Percentiles rank a stretch among this genome's conserved stretches.
Conservation (phyloP, 2,888 invertebrate genomes). For the Branchipolynoe longqiensis region DNA sequence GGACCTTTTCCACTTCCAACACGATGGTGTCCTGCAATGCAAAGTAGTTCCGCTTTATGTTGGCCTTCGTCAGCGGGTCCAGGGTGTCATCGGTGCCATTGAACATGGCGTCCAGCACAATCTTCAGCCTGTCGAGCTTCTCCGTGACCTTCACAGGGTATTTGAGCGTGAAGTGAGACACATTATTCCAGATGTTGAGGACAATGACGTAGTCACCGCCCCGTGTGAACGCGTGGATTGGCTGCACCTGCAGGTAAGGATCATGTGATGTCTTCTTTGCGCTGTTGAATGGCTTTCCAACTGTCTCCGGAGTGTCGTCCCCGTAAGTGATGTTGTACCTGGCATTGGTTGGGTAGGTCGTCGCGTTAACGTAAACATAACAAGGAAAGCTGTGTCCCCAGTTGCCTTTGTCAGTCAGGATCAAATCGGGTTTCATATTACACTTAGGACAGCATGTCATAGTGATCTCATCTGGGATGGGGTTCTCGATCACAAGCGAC, state of each 20-base stretch:
- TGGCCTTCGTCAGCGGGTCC: neutral
- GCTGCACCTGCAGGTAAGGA: neutral
- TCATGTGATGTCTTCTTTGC: neutral
- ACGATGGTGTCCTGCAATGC: constrained; percentile 34
- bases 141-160: neutral
- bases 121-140: neutral
- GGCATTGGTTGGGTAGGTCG: constrained; percentile 1
- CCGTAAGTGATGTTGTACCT: neutral
- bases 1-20: constrained; percentile 62
- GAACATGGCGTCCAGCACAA: neutral
- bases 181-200: constrained; percentile 2
- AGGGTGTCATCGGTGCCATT: constrained; percentile 10
- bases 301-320: neutral
- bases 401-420: neutral
- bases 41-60: neutral
- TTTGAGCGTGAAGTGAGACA: neutral
- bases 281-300: neutral
- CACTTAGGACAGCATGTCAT: neutral
- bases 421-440: neutral
- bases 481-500: neutral
- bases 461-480: neutral
- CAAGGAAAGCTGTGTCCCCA: neutral
- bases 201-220: neutral
- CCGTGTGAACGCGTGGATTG: neutral
- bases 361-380: neutral